Percentiles rank a stretch among this genome's conserved stretches.
These are phyloP conservation scores for Cheirogaleus medius DNA, from an alignment of 2,113 vertebrate species.

Conservation along the genomic window DNA sequence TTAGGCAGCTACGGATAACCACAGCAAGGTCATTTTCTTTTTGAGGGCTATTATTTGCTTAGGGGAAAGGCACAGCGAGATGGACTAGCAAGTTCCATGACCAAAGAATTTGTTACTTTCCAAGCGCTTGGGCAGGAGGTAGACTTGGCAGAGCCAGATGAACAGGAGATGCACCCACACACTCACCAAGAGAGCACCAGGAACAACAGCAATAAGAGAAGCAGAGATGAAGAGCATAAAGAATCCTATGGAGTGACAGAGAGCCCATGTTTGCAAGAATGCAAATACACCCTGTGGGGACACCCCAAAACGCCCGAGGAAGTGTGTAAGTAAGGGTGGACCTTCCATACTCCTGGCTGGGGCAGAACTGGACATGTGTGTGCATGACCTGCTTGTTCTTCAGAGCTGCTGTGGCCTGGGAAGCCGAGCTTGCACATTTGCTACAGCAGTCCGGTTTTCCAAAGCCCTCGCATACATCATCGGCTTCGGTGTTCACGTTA, in stretches of 20 bases:
- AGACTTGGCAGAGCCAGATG: accelerated
- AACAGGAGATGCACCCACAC: neutral
- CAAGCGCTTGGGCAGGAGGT: neutral
- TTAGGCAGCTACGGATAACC: neutral
- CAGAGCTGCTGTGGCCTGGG: neutral
- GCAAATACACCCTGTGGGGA: neutral
- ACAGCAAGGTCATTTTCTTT: neutral
- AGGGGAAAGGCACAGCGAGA: neutral
- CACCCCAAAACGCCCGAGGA: neutral
- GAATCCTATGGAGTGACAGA: neutral
- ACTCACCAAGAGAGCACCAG: neutral
- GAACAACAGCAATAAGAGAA: neutral
- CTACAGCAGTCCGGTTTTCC: neutral
- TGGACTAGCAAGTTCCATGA: neutral
- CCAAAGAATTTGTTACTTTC: neutral
- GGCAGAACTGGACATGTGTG: accelerated
- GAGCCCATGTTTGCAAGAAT: neutral
- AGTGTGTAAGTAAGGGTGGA: accelerated
- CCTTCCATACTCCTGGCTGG: neutral
- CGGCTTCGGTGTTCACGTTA: slow-evolving; percentile 51
- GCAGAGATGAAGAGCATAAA: neutral
- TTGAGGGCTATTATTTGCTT: neutral
- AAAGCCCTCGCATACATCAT: slow-evolving; percentile 14
- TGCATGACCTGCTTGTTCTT: neutral
- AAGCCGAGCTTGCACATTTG: neutral